Evolutionary conservation across 2,888 invertebrate species (phyloP).

Genomic region (Xanthorhoe designata): DNA sequence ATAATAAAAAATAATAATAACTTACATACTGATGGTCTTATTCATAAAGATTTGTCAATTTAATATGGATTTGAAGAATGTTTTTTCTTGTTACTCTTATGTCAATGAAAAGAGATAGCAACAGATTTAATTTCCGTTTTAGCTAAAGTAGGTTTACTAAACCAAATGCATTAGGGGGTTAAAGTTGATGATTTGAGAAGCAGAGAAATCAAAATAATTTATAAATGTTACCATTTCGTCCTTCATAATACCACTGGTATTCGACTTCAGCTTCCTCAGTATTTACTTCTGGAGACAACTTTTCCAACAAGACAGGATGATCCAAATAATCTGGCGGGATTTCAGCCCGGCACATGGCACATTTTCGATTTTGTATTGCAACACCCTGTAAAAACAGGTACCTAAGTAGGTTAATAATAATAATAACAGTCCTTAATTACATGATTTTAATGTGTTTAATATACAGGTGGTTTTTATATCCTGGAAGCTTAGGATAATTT

Average conservation of each 20-base stretch:
- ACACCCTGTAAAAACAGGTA: conserved; percentile 86
- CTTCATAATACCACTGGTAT: conserved; percentile 98
- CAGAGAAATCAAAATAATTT: neutral
- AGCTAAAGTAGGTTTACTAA: too few species aligned
- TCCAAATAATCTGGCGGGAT: conserved; percentile 96
- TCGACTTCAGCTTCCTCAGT: conserved; percentile 86
- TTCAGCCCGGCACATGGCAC: conserved; percentile 96
- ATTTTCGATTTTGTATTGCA: conserved; percentile 93
- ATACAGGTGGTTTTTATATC: too few species aligned
- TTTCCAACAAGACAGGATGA: conserved; percentile 91
- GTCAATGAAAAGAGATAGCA: too few species aligned
- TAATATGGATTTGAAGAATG: too few species aligned
- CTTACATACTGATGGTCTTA: neutral
- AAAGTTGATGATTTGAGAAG: neutral
- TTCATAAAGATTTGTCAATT: too few species aligned
- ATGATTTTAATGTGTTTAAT: too few species aligned
- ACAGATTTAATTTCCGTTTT: too few species aligned
- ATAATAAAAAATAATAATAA: neutral
- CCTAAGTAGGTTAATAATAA: neutral
- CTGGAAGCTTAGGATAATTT: too few species aligned
- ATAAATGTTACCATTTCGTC: conserved; percentile 89
- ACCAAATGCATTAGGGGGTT: too few species aligned
- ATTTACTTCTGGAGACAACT: conserved; percentile 49
- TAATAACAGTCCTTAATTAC: too few species aligned
- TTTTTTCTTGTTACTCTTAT: too few species aligned